Conservation (phyloP, 1,140 invertebrate species). For the Diuraphis noxia region DNA sequence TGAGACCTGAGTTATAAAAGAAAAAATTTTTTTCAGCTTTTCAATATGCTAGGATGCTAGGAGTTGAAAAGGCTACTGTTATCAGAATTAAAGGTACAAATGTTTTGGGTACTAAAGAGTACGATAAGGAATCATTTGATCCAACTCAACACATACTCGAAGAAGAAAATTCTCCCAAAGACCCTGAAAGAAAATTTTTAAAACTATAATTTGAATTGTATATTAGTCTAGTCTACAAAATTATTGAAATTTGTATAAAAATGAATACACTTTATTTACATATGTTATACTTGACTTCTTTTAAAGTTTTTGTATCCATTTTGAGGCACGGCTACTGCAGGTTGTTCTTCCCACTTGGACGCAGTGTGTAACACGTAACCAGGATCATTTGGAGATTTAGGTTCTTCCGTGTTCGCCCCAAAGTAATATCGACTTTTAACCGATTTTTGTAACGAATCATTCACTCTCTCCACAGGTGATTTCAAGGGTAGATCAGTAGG, state of each 20-base stretch:
- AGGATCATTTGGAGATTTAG: conserved; percentile 54
- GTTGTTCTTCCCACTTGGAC: conserved; percentile 54
- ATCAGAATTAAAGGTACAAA: conserved; percentile 16
- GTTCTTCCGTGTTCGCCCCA: conserved; percentile 17
- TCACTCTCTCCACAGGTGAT: conserved; percentile 22
- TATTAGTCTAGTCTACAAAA: not conserved
- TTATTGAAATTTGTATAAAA: conserved; percentile 3
- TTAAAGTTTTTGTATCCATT: conserved; percentile 34
- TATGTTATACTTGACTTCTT: conserved; percentile 42
- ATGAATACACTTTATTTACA: not conserved
- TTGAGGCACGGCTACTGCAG: not conserved
- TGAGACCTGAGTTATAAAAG: not conserved
- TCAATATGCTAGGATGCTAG: conserved; percentile 42
- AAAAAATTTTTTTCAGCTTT: not conserved
- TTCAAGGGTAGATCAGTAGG: conserved; percentile 31
- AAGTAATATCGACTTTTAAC: conserved; percentile 50
- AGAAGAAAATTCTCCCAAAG: not conserved
- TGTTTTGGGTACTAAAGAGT: conserved; percentile 11
- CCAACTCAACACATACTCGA: not conserved
- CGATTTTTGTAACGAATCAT: conserved; percentile 35
- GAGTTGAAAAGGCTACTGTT: conserved; percentile 15
- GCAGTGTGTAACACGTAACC: conserved; percentile 56
- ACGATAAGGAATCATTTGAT: conserved; percentile 41
- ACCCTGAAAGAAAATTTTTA: conserved; percentile 34
- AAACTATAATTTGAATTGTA: not conserved